Evolutionary conservation across 2,888 invertebrate species (phyloP).

Genomic region (Laspeyria flexula): DNA sequence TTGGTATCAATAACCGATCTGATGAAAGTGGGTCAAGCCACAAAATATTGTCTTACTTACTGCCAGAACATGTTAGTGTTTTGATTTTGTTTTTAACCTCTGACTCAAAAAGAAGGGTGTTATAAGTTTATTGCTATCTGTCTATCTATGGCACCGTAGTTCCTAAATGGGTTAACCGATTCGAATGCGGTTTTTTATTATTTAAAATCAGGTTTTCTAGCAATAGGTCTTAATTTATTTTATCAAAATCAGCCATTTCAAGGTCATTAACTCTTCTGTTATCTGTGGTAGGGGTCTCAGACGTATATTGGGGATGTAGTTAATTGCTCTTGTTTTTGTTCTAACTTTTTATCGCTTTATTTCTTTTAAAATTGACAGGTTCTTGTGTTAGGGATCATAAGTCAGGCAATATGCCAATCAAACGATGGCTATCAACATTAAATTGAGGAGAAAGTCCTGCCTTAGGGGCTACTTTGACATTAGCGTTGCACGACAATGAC

Average conservation of each 20-base stretch:
- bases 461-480: neutral
- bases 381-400: neutral
- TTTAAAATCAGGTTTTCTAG: too few species aligned
- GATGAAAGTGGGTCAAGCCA: conserved; percentile 29
- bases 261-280: too few species aligned
- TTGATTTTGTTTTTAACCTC: conserved; percentile 12
- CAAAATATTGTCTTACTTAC: conserved; percentile 17
- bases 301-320: too few species aligned
- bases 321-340: neutral
- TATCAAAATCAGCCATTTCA: too few species aligned
- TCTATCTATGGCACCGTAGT: too few species aligned
- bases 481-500: neutral
- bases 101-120: too few species aligned
- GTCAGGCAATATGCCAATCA: neutral
- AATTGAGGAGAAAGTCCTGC: neutral
- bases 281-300: too few species aligned
- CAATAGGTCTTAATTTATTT: too few species aligned
- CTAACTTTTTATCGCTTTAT: neutral
- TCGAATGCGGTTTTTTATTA: too few species aligned
- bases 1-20: conserved; percentile 34
- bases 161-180: too few species aligned
- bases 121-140: too few species aligned
- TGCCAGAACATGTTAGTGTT: conserved; percentile 32
- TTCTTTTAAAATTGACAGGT: neutral
- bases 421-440: neutral